Evolutionary conservation across 2,888 invertebrate genomes (phyloP).

Genomic region (Electrophaes corylata): DNA sequence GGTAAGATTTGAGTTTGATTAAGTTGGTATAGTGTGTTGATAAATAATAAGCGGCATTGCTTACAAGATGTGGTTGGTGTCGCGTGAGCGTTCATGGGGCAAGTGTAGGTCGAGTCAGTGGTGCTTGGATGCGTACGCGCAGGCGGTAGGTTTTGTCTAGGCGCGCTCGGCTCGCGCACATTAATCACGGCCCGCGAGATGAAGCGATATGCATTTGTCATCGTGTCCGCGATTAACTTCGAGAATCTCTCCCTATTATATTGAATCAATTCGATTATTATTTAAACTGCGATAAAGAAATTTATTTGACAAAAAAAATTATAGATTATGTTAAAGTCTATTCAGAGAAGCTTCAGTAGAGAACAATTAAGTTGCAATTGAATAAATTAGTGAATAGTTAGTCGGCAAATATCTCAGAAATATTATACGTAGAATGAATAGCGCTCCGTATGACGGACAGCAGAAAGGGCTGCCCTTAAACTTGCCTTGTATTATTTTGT

Average conservation of each 20-base stretch:
- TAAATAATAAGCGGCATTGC: slow-evolving; percentile 81
- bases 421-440: slow-evolving; percentile 78
- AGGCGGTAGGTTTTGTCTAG: slow-evolving; percentile 79
- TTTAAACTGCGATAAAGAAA: slow-evolving; percentile 59
- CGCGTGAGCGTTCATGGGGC: slow-evolving; percentile 66
- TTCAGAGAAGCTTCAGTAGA: slow-evolving; percentile 25
- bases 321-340: slow-evolving; percentile 32
- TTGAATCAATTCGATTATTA: slow-evolving; percentile 78
- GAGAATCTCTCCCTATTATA: slow-evolving; percentile 76
- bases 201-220: slow-evolving; percentile 83
- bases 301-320: slow-evolving; percentile 41
- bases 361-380: slow-evolving; percentile 44
- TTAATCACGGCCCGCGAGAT: slow-evolving; percentile 78
- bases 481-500: slow-evolving; percentile 84
- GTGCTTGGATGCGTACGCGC: slow-evolving; percentile 64
- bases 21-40: slow-evolving; percentile 64
- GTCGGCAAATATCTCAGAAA: slow-evolving; percentile 78
- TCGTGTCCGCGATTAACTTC: slow-evolving; percentile 76
- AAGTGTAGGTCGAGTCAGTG: slow-evolving; percentile 68
- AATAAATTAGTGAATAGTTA: slow-evolving; percentile 79
- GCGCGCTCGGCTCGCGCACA: slow-evolving; percentile 69
- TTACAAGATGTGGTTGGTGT: slow-evolving; percentile 71
- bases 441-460: slow-evolving; percentile 82
- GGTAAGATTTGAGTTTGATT: slow-evolving; percentile 51
- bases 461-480: slow-evolving; percentile 82